Percentiles rank a stretch among this genome's conserved stretches.
Conservation (phyloP, 2,888 invertebrate species). For the Noctua comes region DNA sequence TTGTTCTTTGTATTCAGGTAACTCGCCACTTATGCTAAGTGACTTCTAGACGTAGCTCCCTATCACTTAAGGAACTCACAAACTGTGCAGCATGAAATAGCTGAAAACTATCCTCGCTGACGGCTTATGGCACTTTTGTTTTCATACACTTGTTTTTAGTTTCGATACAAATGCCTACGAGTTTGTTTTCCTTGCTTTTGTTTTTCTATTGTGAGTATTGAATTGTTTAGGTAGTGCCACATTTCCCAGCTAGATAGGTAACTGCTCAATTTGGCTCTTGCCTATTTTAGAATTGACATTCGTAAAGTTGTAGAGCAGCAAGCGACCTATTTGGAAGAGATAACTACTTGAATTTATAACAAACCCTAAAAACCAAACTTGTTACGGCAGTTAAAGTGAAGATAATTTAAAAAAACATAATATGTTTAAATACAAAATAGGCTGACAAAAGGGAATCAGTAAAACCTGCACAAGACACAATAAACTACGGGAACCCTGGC, state of each 20-base stretch:
- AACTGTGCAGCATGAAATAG: constrained; percentile 62
- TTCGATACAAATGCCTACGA: constrained; percentile 57
- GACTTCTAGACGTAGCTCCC: constrained; percentile 70
- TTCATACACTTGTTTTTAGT: constrained; percentile 61
- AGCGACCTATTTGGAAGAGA: neutral
- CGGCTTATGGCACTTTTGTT: constrained; percentile 69
- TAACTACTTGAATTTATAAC: neutral
- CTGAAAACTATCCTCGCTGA: constrained; percentile 59
- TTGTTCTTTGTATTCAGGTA: constrained; percentile 75
- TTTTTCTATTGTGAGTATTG: constrained; percentile 31
- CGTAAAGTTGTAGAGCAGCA: neutral
- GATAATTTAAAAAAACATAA: neutral
- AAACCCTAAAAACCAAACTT: neutral
- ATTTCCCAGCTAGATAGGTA: no score
- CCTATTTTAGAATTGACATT: neutral
- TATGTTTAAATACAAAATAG: neutral
- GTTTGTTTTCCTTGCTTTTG: constrained; percentile 43
- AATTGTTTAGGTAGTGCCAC: neutral
- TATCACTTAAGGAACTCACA: constrained; percentile 58
- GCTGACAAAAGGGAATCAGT: neutral
- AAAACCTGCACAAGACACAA: neutral
- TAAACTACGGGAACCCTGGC: neutral
- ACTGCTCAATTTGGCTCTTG: neutral
- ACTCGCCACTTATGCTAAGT: constrained; percentile 87
- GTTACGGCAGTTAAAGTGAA: neutral